Conservation (phyloP, 2,888 invertebrate species). For the Rapana venosa region DNA sequence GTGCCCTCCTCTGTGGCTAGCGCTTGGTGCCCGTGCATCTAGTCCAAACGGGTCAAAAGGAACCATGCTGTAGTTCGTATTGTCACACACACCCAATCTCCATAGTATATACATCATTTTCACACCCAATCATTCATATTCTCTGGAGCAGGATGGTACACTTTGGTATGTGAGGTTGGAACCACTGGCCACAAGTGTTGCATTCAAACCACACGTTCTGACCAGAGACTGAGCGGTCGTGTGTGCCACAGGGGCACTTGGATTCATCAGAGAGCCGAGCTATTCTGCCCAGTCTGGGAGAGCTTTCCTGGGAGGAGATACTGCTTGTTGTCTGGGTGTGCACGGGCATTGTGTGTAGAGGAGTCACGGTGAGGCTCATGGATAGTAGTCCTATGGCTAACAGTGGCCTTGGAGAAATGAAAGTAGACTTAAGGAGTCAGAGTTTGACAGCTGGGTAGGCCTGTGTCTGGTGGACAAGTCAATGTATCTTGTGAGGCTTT, state of each 20-base stretch:
- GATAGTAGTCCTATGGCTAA: background rate
- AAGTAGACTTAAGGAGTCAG: no score
- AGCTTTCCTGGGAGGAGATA: background rate
- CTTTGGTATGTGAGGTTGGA: constrained; percentile 14
- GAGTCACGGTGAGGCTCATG: background rate
- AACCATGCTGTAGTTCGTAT: constrained; percentile 16
- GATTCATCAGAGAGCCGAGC: background rate
- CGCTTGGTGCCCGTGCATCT: constrained; percentile 1
- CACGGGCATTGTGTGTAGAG: background rate
- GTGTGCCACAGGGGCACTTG: constrained; percentile 1
- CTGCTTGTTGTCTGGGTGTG: background rate
- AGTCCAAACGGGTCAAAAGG: constrained; percentile 21
- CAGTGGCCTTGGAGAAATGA: background rate
- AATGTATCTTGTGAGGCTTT: background rate
- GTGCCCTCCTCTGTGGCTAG: background rate
- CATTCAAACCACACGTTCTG: constrained; percentile 14
- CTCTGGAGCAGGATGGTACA: background rate
- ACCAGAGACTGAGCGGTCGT: no score
- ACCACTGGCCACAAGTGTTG: constrained; percentile 14
- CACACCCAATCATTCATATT: constrained; percentile 5
- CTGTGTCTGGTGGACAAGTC: background rate
- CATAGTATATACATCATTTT: constrained; percentile 23
- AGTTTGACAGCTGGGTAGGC: background rate
- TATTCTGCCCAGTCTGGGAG: no score
- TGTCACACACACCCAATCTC: constrained; percentile 24